Percentiles rank a stretch among this genome's conserved stretches.
Conservation (phyloP, 2,888 invertebrate species). For the Ennomos quercinarius region DNA sequence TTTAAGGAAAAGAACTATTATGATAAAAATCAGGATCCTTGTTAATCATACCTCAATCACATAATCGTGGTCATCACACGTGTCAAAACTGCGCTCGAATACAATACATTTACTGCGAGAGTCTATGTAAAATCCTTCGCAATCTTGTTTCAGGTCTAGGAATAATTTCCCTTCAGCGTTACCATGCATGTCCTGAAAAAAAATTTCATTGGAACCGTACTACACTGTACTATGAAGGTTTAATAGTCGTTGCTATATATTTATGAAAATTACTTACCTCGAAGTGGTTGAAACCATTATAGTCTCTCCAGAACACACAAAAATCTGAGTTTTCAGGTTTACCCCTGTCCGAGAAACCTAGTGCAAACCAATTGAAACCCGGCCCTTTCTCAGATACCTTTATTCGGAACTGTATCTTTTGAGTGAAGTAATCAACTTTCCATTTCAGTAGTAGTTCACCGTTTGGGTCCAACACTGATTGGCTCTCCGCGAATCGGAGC, state of each 20-base stretch:
- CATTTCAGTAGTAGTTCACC: slow-evolving; percentile 73
- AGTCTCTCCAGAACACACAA: slow-evolving; percentile 92
- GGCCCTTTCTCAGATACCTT: slow-evolving; percentile 76
- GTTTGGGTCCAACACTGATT: slow-evolving; percentile 73
- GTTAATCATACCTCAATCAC: slow-evolving; percentile 87
- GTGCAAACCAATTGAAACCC: slow-evolving; percentile 89
- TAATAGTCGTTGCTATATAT: too few species aligned
- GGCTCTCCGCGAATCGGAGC: slow-evolving; percentile 64
- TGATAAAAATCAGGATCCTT: too few species aligned
- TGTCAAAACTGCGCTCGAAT: slow-evolving; percentile 92
- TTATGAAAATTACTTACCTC: slow-evolving; percentile 54
- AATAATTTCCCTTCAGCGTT: slow-evolving; percentile 87
- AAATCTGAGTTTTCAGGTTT: slow-evolving; percentile 90
- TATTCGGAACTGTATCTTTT: slow-evolving; percentile 79
- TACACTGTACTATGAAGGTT: too few species aligned
- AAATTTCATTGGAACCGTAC: background rate
- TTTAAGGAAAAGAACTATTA: too few species aligned
- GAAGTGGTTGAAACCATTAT: slow-evolving; percentile 84
- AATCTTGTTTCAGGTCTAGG: slow-evolving; percentile 91
- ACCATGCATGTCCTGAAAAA: slow-evolving; percentile 89
- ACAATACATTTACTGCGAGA: slow-evolving; percentile 88
- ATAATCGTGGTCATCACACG: slow-evolving; percentile 95
- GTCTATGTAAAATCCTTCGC: slow-evolving; percentile 85
- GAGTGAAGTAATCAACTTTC: slow-evolving; percentile 66
- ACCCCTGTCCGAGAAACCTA: slow-evolving; percentile 95